phyloP scores from a whole-genome alignment of 2,888 invertebrate species.

The Eledone cirrhosa region DNA sequence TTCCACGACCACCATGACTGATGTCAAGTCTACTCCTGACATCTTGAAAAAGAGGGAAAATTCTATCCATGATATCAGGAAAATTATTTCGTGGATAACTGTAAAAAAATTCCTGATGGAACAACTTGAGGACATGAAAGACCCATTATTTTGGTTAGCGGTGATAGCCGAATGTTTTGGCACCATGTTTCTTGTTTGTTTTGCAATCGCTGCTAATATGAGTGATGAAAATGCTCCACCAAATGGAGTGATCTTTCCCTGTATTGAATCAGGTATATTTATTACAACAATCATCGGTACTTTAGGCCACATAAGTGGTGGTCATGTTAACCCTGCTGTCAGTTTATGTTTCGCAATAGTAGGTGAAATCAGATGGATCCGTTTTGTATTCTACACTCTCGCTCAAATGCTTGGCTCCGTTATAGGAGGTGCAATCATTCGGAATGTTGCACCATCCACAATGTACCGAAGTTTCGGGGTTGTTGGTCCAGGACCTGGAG shows the following conservation, averaged over 20 bases:
- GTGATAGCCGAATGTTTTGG: conserved; percentile 49
- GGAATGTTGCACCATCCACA: conserved; percentile 37
- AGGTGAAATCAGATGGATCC: conserved; percentile 27
- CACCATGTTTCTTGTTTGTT: conserved; percentile 42
- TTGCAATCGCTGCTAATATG: conserved; percentile 41
- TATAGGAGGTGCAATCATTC: conserved; percentile 41
- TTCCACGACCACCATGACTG: too few species aligned
- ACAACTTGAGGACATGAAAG: conserved; percentile 45
- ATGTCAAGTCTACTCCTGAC: too few species aligned
- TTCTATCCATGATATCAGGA: too few species aligned
- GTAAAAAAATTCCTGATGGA: conserved; percentile 31
- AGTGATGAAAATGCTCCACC: conserved; percentile 27
- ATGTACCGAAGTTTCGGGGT: conserved; percentile 45
- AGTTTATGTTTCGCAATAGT: conserved; percentile 36
- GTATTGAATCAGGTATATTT: conserved; percentile 46
- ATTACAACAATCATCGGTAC: conserved; percentile 43
- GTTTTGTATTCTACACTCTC: conserved; percentile 42
- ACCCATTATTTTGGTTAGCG: conserved; percentile 45
- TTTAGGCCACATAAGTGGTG: conserved; percentile 48
- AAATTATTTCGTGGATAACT: too few species aligned
- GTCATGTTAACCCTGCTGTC: conserved; percentile 53
- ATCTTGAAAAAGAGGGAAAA: too few species aligned
- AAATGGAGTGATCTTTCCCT: conserved; percentile 34
- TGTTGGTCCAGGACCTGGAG: conserved; percentile 39
- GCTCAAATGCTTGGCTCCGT: conserved; percentile 45